phyloP scores from a whole-genome alignment of 1,140 invertebrate species.

The Zaprionus taronus region DNA sequence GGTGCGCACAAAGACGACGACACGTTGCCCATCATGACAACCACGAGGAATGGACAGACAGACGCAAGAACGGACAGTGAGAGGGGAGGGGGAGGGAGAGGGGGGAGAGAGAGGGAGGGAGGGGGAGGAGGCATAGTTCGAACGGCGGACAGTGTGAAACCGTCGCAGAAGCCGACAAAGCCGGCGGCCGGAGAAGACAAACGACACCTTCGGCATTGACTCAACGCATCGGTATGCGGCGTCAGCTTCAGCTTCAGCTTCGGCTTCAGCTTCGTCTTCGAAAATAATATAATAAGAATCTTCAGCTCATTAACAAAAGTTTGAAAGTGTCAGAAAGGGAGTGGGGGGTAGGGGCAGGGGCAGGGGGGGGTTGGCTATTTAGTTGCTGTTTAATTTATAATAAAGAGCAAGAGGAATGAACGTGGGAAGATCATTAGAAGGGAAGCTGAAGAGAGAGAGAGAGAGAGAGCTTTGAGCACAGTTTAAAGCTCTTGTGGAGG shows the following conservation, averaged over 20 bases:
- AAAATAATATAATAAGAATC: constrained; percentile 46
- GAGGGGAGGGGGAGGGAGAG: constrained; percentile 4
- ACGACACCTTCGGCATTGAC: constrained; percentile 79
- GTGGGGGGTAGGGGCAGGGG: not conserved
- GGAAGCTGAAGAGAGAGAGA: not conserved
- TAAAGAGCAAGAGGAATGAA: no score
- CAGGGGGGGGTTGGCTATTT: not conserved
- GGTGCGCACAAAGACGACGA: constrained; percentile 80
- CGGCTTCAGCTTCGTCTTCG: no score
- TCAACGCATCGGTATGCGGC: constrained; percentile 78
- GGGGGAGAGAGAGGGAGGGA: constrained; percentile 14
- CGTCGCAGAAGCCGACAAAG: constrained; percentile 69
- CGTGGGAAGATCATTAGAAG: not conserved
- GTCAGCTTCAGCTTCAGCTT: constrained; percentile 2
- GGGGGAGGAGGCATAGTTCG: constrained; percentile 23
- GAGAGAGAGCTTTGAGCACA: not conserved
- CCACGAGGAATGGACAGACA: constrained; percentile 8
- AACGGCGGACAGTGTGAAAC: constrained; percentile 22
- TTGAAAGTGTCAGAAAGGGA: constrained; percentile 35
- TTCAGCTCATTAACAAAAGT: constrained; percentile 69
- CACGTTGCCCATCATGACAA: constrained; percentile 66
- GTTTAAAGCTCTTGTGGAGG: not conserved
- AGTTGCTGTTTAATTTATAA: not conserved
- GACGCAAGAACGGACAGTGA: constrained; percentile 6
- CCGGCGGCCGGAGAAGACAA: constrained; percentile 70